Base-by-base conservation (phyloP, 2,113 vertebrate species). In the Petroica traversi region DNA sequence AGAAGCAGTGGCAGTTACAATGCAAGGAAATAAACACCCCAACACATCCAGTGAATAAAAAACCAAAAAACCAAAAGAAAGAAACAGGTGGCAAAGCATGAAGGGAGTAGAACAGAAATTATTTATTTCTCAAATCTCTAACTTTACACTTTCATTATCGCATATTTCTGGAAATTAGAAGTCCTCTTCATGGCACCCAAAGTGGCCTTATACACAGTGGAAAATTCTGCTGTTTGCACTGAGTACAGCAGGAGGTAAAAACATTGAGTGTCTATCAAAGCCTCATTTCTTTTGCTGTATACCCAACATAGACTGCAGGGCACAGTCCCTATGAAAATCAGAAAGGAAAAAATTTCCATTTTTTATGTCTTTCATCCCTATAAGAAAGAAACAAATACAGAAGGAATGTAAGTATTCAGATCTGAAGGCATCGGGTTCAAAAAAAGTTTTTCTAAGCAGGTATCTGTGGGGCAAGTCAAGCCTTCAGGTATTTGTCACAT, bases 41-140 rank as follows among this genome's bases (percentile, higher is more conserved):
- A 38, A 45, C 31, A 71, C 14, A 45, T 52, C 31, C 55, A 48
- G 18, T 18, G 59, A 0, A 4, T n/a, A 63, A 29, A 38, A 29
- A n/a, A 25, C n/a, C 6, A 41, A 41, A 41, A 41, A 15, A 41
- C n/a, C n/a, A 41, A 41, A 41, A 41, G 41, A 25, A 36, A 4
- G 2, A 5, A 12, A 4, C 5, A 9, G 8, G 8, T 7, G 4
- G 19, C 6, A n/a, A 36, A 45, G 16, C 19, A 79, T 19, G n/a
- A 41, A 61, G 13, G 34, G 6, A 52, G 23, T 19, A 34, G 51
- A 89, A 48, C 14, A 77, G 23, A 80, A 67, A 64, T 34, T 20
- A 26, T 80, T 66, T 64, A 40, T 48, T 69, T 87, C 81, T 89
- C 31, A 77, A 36, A 45, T 77, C 26, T 31, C 24, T 51, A 77